phyloP scores from a whole-genome alignment of 2,888 invertebrate genomes.

The Drosophila bunnanda region DNA sequence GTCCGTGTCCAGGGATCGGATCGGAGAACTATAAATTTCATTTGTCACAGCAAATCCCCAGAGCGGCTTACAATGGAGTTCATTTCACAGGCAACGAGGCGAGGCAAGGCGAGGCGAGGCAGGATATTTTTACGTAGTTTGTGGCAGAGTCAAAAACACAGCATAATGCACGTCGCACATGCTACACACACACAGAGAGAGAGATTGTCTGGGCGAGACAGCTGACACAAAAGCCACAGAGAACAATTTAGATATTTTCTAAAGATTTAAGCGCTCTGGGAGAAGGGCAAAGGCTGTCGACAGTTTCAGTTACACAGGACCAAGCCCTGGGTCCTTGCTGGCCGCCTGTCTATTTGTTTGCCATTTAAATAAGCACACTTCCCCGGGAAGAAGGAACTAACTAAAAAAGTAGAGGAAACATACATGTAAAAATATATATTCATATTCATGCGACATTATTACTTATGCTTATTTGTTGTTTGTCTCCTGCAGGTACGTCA shows the following conservation, averaged over 20 bases:
- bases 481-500: conserved; percentile 67
- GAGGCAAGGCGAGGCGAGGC: conserved; percentile 31
- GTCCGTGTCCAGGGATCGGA: conserved; percentile 32
- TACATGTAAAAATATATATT: conserved; percentile 40
- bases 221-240: conserved; percentile 76
- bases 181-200: conserved; percentile 22
- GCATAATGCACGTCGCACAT: conserved; percentile 75
- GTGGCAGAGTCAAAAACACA: conserved; percentile 78
- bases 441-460: conserved; percentile 74
- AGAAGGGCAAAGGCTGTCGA: conserved; percentile 64
- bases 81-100: conserved; percentile 50
- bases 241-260: conserved; percentile 77
- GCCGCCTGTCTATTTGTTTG: conserved; percentile 60
- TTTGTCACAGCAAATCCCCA: conserved; percentile 72
- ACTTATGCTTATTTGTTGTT: conserved; percentile 63
- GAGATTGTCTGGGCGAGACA: conserved; percentile 67
- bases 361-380: conserved; percentile 77
- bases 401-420: conserved; percentile 33
- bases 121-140: conserved; percentile 71
- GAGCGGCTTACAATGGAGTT: conserved; percentile 72
- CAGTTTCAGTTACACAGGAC: conserved; percentile 53
- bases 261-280: conserved; percentile 69
- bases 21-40: conserved; percentile 74
- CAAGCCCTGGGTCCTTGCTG: conserved; percentile 4
- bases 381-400: conserved; percentile 23